A percentile compares a stretch with the other conserved stretches of the same genome.
These are phyloP conservation scores for Aphidius ervi DNA, from an alignment of 1,140 invertebrate species.

Conservation along the genomic window DNA sequence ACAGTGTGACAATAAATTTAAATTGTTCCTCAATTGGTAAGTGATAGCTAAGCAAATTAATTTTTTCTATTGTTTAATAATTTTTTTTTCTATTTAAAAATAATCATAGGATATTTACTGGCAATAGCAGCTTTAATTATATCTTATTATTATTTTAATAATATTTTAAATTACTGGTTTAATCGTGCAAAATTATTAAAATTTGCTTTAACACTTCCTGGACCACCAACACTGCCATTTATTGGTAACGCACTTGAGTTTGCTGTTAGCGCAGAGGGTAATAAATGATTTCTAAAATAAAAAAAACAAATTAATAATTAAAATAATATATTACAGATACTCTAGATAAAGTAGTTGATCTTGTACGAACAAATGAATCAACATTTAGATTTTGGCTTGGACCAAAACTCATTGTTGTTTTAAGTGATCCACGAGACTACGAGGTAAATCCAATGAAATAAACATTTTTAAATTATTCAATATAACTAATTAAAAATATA, in stretches of 20 bases:
- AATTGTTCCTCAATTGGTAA: no score
- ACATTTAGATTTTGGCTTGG: conserved; percentile 49
- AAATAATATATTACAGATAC: conserved; percentile 11
- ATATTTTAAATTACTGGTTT: conserved; percentile 8
- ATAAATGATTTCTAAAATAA: neutral
- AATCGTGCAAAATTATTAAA: conserved; percentile 14
- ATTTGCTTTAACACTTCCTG: conserved; percentile 36
- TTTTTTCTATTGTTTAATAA: no score
- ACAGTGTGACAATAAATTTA: no score
- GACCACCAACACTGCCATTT: conserved; percentile 46
- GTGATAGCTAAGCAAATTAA: no score
- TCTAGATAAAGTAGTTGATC: conserved; percentile 8
- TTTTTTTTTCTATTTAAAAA: conserved; percentile 11
- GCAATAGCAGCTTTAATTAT: neutral
- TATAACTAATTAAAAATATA: neutral
- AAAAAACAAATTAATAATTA: neutral
- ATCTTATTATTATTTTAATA: conserved; percentile 2
- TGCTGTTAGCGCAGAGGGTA: conserved; percentile 29
- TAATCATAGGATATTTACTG: conserved; percentile 8
- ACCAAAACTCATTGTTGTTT: conserved; percentile 43
- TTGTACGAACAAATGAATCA: conserved; percentile 34
- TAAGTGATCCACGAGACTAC: conserved; percentile 48
- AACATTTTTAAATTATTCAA: conserved; percentile 15
- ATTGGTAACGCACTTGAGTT: conserved; percentile 45
- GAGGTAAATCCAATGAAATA: conserved; percentile 31